These are phyloP conservation scores for Myioborus melanocephalus DNA, from an alignment of 2,797 vertebrate species.

Conservation along the genomic window DNA sequence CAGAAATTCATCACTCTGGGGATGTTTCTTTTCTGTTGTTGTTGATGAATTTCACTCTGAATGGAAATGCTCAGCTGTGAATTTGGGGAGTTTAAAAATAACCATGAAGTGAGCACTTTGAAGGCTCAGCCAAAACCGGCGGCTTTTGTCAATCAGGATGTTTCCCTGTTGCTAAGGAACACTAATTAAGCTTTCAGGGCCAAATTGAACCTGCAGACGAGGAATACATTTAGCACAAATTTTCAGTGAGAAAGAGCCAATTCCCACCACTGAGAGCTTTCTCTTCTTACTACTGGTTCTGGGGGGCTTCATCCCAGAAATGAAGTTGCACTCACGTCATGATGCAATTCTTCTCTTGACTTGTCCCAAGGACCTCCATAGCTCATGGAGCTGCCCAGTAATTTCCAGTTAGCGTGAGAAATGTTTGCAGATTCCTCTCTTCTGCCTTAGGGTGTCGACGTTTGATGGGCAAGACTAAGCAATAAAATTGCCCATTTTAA, in stretches of 20 bases:
- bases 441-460: background rate
- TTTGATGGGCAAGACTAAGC: background rate
- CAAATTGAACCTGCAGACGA: conserved; percentile 20
- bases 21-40: background rate
- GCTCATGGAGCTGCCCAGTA: background rate
- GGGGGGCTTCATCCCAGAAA: background rate
- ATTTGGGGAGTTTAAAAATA: conserved; percentile 41
- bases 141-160: conserved; percentile 13
- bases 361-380: background rate
- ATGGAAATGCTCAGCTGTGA: conserved; percentile 14
- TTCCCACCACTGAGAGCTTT: background rate
- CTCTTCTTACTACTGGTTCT: background rate
- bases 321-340: background rate
- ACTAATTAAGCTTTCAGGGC: conserved; percentile 24
- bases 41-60: background rate
- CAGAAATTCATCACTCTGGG: background rate
- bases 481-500: background rate
- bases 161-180: background rate
- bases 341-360: background rate
- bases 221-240: background rate
- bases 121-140: background rate
- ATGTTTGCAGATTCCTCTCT: background rate
- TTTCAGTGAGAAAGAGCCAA: background rate
- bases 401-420: background rate
- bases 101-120: background rate